These are phyloP conservation scores for Bursaphelenchus okinawaensis DNA, from an alignment of 2,888 invertebrate genomes.

Conservation along the genomic window DNA sequence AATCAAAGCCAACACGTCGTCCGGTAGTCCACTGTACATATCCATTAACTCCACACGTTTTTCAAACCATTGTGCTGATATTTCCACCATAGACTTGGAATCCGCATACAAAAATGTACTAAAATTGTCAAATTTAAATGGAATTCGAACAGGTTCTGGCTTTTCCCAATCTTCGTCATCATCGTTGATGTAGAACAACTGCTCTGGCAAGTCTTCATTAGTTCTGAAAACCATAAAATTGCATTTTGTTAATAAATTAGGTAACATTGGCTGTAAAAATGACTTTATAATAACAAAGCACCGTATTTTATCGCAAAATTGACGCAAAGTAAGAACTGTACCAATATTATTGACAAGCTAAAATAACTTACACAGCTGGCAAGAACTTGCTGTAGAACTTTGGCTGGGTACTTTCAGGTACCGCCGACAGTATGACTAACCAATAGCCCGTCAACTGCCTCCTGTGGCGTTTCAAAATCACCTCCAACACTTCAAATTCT, in stretches of 20 bases:
- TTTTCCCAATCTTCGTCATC: background rate
- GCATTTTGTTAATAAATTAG: too few species aligned
- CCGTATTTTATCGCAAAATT: too few species aligned
- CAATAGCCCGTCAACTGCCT: constrained; percentile 9
- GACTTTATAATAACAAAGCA: too few species aligned
- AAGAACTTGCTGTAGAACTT: constrained; percentile 5
- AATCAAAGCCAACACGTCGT: constrained; percentile 12
- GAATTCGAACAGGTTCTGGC: background rate
- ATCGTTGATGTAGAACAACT: background rate
- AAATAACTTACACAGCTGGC: background rate
- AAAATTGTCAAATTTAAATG: background rate
- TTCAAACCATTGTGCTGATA: constrained; percentile 13
- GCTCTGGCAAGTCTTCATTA: background rate
- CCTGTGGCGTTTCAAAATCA: constrained; percentile 11
- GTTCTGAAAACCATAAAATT: too few species aligned
- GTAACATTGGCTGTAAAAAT: too few species aligned
- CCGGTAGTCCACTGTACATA: constrained; percentile 12
- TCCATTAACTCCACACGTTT: constrained; percentile 17
- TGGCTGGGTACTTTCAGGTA: constrained; percentile 16
- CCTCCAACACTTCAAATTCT: constrained; percentile 12
- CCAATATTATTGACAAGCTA: too few species aligned
- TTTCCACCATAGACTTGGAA: constrained; percentile 1
- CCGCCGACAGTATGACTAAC: constrained; percentile 11
- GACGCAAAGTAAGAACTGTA: too few species aligned
- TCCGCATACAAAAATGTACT: background rate